Evolutionary conservation across 2,797 vertebrate genomes (phyloP), one percentile per base, ranked within the genome.

Genomic region (Choloepus didactylus): DNA sequence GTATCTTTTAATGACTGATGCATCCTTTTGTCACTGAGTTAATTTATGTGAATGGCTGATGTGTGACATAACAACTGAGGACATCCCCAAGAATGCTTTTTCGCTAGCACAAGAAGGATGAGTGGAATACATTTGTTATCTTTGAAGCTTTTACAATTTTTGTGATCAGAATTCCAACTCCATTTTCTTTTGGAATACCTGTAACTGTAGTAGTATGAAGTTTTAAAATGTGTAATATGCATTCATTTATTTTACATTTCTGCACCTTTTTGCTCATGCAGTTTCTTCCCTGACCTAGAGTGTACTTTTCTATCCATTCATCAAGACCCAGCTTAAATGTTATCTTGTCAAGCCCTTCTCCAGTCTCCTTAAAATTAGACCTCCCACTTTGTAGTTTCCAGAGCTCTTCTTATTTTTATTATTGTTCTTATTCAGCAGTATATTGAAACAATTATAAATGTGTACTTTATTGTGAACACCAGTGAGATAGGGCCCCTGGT

Each of bases 241-340:
- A 35, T 85, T 60, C 27, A 44, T 88, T 59, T 81, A 70, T n/a
- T 15, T 89, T 80, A 81, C 19, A 92, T 29, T 86, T 95, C 62
- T 80, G 64, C 95, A 67, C 44, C 27, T 67, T 89, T 95, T 89
- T 92, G 64, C 35, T 94, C 76, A 87, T 89, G 70, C 38, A 69
- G 0, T 83, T 82, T 89, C 27, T 95, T 77, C 54, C 16, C n/a
- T 87, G 21, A 31, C 72, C 9, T 46, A 66, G 60, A 92, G 64
- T 90, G 14, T 93, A 38, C 27, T 93, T 92, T 92, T 80, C 60
- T 54, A 66, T 7, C 10, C 83, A 87, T 92, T 94, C n/a, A 12
- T 90, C 25, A 44, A 82, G 64, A 69, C 77, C 21, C n/a, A 62
- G 6, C 35, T 82, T 82, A 83, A 91, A 54, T 81, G 10, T 85